Evolutionary conservation across 2,113 vertebrate genomes (phyloP).

Genomic region (Baryphthengus martii): DNA sequence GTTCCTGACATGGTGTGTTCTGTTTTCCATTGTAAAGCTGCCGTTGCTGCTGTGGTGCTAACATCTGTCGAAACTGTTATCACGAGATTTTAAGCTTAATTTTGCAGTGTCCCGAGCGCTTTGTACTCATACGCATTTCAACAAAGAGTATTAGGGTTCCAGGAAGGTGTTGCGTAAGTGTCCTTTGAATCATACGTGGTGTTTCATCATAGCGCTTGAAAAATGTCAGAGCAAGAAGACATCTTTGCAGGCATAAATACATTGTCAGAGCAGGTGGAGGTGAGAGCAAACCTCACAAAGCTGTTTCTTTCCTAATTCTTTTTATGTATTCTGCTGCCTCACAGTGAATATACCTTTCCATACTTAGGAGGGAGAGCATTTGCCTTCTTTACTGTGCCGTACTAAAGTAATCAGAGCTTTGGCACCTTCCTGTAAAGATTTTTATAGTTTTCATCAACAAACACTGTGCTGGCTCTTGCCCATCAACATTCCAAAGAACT

Average conservation of each 20-base stretch:
- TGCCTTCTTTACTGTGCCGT: neutral
- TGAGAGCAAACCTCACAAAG: neutral
- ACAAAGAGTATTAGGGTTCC: neutral
- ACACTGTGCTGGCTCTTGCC: neutral
- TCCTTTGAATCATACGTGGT: neutral
- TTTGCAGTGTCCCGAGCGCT: neutral
- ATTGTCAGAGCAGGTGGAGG: neutral
- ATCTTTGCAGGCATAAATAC: neutral
- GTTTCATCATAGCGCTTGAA: neutral
- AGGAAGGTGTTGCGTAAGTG: neutral
- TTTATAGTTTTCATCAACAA: neutral
- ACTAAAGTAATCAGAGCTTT: neutral
- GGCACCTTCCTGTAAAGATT: neutral
- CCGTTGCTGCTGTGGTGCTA: neutral
- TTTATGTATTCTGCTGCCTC: neutral
- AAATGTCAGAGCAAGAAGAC: neutral
- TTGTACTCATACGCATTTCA: neutral
- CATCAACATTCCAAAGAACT: neutral
- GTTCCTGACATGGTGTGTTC: accelerated
- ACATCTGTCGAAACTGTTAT: neutral
- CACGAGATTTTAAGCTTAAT: neutral
- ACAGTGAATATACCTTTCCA: neutral
- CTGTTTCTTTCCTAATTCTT: neutral
- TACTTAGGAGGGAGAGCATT: neutral
- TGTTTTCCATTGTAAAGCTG: neutral